Base-by-base conservation (phyloP, 2,888 invertebrate species). In the Helobdella robusta region DNA sequence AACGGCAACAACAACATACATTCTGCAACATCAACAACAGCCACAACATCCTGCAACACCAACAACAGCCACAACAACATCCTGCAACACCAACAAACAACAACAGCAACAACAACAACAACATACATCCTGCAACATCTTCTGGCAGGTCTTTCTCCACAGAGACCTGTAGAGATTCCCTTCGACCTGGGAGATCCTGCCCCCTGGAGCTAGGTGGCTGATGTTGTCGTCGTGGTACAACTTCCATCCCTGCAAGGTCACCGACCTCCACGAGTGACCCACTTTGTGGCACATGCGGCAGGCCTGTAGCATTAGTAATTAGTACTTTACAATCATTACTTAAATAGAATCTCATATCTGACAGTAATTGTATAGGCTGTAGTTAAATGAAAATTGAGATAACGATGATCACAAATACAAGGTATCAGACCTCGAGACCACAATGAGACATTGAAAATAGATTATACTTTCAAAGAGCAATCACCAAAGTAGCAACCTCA, bases 201-300 rank as follows among this genome's bases (percentile, higher is more conserved):
- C 72, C 40, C 73, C 72, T n/a, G 68, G 67, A 4, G 70, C 72
- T 4, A 73, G 63, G 6, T 65, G 65, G 5, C 72, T 72, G 73
- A 85, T 86, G 74, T 91, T 89, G 5, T 89, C 86, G 81, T 94
- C 91, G 75, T 93, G 89, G 73, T 87, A 85, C 34, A 91, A 82
- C 65, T 86, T 84, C 91, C 93, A 93, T 2, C 94, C 94, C 78
- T 92, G 88, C 46, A 94, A 81, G 28, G 89, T 85, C 3, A 91
- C 91, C 0, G 91, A 91, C 60, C 91, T 83, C 93, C 93, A 93
- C 1, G 88, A 85, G 78, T 94, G 92, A 0, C 94, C 94, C 73
- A 88, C 88, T 74, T 86, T 87, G 52, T 86, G 84, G 74, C 91
- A 91, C 40, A 91, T 78, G 68, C 87, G 84, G 75, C 91, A 86